These are phyloP conservation scores for Crocuta crocuta DNA, from an alignment of 2,113 vertebrate genomes.

Conservation along the genomic window DNA sequence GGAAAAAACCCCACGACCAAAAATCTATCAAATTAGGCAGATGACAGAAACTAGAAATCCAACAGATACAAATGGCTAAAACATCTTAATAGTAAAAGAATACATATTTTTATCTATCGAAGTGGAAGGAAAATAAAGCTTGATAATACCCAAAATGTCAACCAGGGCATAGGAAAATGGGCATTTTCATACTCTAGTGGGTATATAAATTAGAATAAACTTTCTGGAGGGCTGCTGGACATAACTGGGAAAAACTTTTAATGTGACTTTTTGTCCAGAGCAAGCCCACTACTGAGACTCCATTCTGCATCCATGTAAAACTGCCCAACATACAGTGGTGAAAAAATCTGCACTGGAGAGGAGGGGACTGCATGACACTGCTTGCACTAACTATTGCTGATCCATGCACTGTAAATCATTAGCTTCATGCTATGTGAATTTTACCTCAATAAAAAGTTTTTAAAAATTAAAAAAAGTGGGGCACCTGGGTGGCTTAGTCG, in stretches of 20 bases:
- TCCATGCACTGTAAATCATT: neutral
- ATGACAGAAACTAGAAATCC: neutral
- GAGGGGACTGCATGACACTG: no score
- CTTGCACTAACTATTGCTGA: neutral
- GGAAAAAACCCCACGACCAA: neutral
- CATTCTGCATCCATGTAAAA: neutral
- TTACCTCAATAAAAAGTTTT: neutral
- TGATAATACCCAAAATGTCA: neutral
- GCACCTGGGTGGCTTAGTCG: no score
- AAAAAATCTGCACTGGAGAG: neutral
- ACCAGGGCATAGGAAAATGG: neutral
- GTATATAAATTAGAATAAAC: neutral
- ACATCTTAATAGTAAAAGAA: neutral
- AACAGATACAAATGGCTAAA: neutral
- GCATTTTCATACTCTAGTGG: neutral
- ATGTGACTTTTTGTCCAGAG: neutral
- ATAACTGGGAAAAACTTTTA: neutral
- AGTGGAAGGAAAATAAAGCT: neutral
- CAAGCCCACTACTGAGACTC: neutral
- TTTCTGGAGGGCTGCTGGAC: neutral
- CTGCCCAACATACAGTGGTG: fast-evolving
- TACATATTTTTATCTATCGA: neutral
- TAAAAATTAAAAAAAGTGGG: neutral
- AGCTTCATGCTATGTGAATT: neutral
- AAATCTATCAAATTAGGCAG: neutral